Evolutionary conservation across 2,888 invertebrate species (phyloP).

Genomic region (Andrena trimmerana): DNA sequence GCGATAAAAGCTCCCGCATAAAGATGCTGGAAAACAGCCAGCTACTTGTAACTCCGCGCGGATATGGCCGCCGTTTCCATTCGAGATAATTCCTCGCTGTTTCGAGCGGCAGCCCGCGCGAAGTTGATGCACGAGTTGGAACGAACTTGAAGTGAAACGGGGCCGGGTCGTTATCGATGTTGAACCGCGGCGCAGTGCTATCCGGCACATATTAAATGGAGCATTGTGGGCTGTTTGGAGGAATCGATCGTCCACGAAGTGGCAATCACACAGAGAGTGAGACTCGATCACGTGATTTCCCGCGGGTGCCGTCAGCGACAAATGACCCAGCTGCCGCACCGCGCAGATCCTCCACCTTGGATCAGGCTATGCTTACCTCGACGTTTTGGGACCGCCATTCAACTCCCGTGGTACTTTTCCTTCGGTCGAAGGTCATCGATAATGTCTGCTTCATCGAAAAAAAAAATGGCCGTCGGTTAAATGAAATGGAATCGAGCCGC

Average conservation of each 20-base stretch:
- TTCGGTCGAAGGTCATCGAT: conserved; percentile 47
- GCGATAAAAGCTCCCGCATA: conserved; percentile 23
- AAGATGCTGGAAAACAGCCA: conserved; percentile 27
- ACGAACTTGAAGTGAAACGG: conserved; percentile 1
- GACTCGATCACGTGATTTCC: conserved; percentile 83
- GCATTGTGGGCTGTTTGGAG: conserved; percentile 75
- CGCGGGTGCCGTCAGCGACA: conserved; percentile 81
- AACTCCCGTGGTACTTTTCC: conserved; percentile 37
- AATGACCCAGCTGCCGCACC: conserved; percentile 78
- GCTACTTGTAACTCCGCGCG: conserved; percentile 11
- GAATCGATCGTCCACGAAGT: conserved; percentile 79
- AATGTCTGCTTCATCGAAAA: conserved; percentile 30
- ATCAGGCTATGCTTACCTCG: conserved; percentile 61
- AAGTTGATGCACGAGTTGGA: conserved; percentile 11
- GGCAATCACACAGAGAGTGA: conserved; percentile 79
- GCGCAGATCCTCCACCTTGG: conserved; percentile 51
- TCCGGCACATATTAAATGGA: conserved; percentile 75
- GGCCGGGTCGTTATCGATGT: conserved; percentile 50
- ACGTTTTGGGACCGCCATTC: conserved; percentile 30
- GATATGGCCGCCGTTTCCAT: conserved; percentile 7
- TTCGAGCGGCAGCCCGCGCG: conserved; percentile 14
- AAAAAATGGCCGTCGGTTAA: conserved; percentile 15
- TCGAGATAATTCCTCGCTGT: conserved; percentile 30
- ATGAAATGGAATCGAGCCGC: conserved; percentile 28
- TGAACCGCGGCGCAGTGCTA: conserved; percentile 46